Base-by-base conservation (phyloP, 2,113 vertebrate species). In the Hylia prasina region DNA sequence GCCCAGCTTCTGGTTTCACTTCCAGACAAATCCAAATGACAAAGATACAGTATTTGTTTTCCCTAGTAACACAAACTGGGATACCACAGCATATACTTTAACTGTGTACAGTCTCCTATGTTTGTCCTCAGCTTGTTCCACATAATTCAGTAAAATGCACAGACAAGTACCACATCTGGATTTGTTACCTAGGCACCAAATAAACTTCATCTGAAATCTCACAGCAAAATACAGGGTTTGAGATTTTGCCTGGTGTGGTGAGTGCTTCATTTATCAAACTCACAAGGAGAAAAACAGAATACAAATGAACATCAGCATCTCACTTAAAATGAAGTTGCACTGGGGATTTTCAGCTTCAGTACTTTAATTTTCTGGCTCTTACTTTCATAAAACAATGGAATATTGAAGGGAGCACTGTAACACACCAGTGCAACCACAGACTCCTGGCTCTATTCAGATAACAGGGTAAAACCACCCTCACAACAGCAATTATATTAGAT, bases 101-200 rank as follows among this genome's bases (percentile, higher is more conserved):
- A 66, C 70, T 40, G 82, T 76, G 60, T 56, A 51, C 28, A 14
- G 28, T 39, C 77, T 91, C 58, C 75, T 70, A 30, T 89, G 47
- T 90, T 93, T 95, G 61, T 91, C 81, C 56, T 77, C 72, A 95
- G 50, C 48, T 93, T 64, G 61, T 56, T 80, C 54, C 81, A 72
- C 35, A 45, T 89, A 95, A 94, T 96, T 91, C 90, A 92, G 94
- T 85, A 97, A 97, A 97, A 91, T 73, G 96, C 88, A 97, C 73
- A 88, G 68, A 96, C 53, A 84, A 98, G 94, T 97, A 97, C 96
- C 97, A 98, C 98, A 98, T 98, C 95, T 97, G 95, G 94, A 96
- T 96, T 91, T 93, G 95, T 95, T 95, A 78, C 95, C 90, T 85
- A 90, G 96, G 93, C 87, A 97, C 87, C 94, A 88, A 95, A 91